These are phyloP conservation scores for Geococcyx californianus DNA, from an alignment of 2,113 vertebrate species.

Conservation along the genomic window DNA sequence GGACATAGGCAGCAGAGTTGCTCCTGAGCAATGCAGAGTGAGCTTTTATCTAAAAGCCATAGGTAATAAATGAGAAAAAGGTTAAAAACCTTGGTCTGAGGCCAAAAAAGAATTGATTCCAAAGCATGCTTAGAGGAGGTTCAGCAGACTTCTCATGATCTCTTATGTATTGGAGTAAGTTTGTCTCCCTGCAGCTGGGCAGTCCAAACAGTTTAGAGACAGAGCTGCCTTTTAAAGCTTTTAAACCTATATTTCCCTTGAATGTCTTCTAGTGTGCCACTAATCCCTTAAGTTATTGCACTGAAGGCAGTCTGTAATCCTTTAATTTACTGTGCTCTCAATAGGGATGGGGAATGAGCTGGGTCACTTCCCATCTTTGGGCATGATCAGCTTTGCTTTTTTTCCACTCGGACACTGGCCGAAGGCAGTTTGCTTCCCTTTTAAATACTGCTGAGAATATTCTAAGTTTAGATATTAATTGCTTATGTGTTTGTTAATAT, in stretches of 20 bases:
- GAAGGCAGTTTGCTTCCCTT: neutral
- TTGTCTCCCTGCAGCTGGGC: conserved; percentile 47
- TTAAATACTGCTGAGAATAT: neutral
- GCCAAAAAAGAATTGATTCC: conserved; percentile 20
- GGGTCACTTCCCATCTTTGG: neutral
- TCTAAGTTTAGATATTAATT: neutral
- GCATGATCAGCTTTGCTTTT: neutral
- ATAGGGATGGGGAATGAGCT: neutral
- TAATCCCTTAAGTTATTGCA: conserved; percentile 62
- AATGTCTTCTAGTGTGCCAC: conserved; percentile 44
- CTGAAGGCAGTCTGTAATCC: conserved; percentile 61
- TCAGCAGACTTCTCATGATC: conserved; percentile 29
- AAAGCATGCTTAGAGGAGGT: neutral
- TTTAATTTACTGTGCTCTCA: conserved; percentile 54
- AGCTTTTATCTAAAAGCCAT: conserved; percentile 24
- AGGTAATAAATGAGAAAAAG: conserved; percentile 26
- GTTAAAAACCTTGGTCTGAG: conserved; percentile 17
- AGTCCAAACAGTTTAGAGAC: conserved; percentile 61
- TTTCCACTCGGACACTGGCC: neutral
- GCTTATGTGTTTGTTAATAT: neutral
- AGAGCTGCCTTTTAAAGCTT: conserved; percentile 66
- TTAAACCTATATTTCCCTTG: conserved; percentile 64
- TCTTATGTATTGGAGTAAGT: conserved; percentile 4
- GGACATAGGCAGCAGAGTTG: neutral
- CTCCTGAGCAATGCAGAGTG: neutral